These are phyloP conservation scores for Drosophila pseudoobscura DNA, from an alignment of 1,140 invertebrate species.

Conservation along the genomic window DNA sequence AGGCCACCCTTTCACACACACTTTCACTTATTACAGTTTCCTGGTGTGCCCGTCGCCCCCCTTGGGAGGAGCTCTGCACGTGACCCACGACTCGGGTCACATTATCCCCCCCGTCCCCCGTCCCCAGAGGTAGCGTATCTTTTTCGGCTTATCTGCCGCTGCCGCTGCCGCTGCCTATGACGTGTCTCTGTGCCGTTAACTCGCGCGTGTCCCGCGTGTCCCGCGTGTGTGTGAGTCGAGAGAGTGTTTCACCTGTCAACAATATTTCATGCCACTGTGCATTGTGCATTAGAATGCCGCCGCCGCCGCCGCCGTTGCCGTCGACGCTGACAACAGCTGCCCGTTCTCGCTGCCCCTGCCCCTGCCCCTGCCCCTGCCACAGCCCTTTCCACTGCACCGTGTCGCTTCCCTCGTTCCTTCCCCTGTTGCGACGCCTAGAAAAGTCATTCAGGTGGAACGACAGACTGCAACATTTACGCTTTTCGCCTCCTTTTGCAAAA, in stretches of 20 bases:
- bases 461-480: constrained; percentile 64
- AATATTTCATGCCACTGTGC: constrained; percentile 80
- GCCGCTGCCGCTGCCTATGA: constrained; percentile 18
- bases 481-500: constrained; percentile 27
- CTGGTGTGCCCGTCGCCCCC: constrained; percentile 16
- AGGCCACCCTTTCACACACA: constrained; percentile 46
- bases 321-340: constrained; percentile 60
- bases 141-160: constrained; percentile 36
- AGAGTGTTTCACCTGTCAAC: constrained; percentile 74
- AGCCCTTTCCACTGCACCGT: constrained; percentile 9
- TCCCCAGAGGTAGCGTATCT: constrained; percentile 35
- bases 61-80: constrained; percentile 59
- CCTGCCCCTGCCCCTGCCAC: neutral
- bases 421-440: constrained; percentile 42
- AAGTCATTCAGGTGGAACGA: constrained; percentile 73
- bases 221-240: constrained; percentile 19
- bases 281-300: constrained; percentile 69
- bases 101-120: constrained; percentile 28
- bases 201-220: constrained; percentile 46
- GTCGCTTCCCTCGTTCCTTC: constrained; percentile 23
- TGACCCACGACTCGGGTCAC: constrained; percentile 28
- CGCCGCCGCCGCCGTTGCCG: neutral
- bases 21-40: constrained; percentile 67
- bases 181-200: constrained; percentile 65
- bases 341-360: constrained; percentile 22